Evolutionary conservation across 2,888 invertebrate genomes (phyloP).

Genomic region (Seira musarum): DNA sequence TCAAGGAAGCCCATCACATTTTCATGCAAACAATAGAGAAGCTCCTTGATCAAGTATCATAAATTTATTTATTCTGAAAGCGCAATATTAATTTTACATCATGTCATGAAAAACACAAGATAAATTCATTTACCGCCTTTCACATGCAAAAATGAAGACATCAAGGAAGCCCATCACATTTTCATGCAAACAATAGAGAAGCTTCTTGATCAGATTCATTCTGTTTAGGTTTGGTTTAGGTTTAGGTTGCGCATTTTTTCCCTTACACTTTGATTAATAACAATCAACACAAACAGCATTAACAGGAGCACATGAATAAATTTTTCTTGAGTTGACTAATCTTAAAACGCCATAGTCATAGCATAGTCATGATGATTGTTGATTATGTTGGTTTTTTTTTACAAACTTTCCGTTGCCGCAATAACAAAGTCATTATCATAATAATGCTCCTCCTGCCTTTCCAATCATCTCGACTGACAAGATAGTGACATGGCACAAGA

Average conservation of each 20-base stretch:
- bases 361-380: too few species aligned
- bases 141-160: slow-evolving; percentile 16
- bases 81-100: slow-evolving; percentile 27
- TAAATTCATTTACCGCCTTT: slow-evolving; percentile 32
- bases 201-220: background rate
- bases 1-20: background rate
- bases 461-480: slow-evolving; percentile 15
- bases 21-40: background rate
- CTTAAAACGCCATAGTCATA: too few species aligned
- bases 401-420: slow-evolving; percentile 21
- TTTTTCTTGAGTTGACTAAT: too few species aligned
- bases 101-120: slow-evolving; percentile 22
- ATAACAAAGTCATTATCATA: slow-evolving; percentile 39
- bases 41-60: too few species aligned
- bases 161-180: background rate
- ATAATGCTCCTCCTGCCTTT: slow-evolving; percentile 32
- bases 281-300: background rate
- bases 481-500: slow-evolving; percentile 24
- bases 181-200: background rate
- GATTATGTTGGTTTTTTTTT: too few species aligned
- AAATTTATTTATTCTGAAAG: background rate
- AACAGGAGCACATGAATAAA: too few species aligned
- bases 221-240: too few species aligned
- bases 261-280: background rate
- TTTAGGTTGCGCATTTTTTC: background rate